Conservation (phyloP, 1,140 invertebrate species). For the Diorhabda carinulata region DNA sequence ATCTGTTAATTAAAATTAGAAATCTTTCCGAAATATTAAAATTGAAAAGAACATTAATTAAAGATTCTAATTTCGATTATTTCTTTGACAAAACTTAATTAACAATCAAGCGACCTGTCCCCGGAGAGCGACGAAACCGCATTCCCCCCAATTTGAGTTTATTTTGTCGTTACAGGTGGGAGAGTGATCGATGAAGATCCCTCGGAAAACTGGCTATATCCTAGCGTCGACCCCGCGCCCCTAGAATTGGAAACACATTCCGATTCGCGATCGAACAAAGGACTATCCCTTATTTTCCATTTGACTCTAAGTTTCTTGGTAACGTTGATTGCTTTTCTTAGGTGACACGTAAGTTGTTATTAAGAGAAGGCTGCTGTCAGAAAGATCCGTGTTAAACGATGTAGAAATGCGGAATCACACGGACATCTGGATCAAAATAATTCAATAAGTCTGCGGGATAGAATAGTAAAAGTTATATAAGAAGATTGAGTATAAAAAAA, state of each 20-base stretch:
- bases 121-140: not conserved
- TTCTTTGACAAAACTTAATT: not conserved
- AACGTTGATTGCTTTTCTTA: slow-evolving; percentile 27
- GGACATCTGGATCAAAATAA: not conserved
- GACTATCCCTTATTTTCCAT: slow-evolving; percentile 19
- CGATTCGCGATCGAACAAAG: slow-evolving; percentile 12
- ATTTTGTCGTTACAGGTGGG: slow-evolving; percentile 14
- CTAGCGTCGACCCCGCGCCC: slow-evolving; percentile 37
- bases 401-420: not conserved
- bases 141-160: slow-evolving; percentile 4
- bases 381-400: not conserved
- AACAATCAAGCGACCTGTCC: not conserved
- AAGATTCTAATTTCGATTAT: no score
- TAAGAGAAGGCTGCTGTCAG: not conserved
- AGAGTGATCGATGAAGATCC: slow-evolving; percentile 31
- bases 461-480: no score
- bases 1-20: no score
- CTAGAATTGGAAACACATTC: slow-evolving; percentile 36
- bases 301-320: slow-evolving; percentile 20
- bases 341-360: slow-evolving; percentile 27
- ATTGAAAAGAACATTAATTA: no score
- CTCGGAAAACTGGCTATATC: slow-evolving; percentile 38
- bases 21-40: no score
- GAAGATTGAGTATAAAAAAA: no score
- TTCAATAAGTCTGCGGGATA: not conserved